These are phyloP conservation scores for Pelosia muscerda DNA, from an alignment of 2,888 invertebrate genomes.

Conservation along the genomic window DNA sequence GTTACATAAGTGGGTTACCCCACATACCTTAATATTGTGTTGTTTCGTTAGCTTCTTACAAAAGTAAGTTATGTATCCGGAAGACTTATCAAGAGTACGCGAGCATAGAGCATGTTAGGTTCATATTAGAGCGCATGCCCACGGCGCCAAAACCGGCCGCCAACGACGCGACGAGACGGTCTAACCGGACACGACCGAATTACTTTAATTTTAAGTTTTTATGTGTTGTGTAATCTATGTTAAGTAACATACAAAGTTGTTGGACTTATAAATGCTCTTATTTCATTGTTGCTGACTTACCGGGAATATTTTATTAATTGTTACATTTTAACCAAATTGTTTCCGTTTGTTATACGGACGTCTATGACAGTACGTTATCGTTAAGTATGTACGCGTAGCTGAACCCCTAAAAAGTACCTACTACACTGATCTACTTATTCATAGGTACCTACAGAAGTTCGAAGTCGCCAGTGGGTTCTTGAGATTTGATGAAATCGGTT, in stretches of 20 bases:
- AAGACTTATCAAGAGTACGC: slow-evolving; percentile 14
- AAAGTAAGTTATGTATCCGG: slow-evolving; percentile 18
- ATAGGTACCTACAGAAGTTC: too few species aligned
- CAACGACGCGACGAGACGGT: neutral
- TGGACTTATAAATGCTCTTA: neutral
- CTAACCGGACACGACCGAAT: neutral
- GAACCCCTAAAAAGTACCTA: too few species aligned
- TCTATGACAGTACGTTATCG: too few species aligned
- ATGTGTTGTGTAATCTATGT: slow-evolving; percentile 2
- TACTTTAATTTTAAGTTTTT: neutral
- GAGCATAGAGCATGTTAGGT: slow-evolving; percentile 10
- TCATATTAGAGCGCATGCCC: neutral
- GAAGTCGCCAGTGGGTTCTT: too few species aligned
- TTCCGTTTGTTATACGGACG: too few species aligned
- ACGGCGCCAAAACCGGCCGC: neutral
- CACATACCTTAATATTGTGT: slow-evolving; percentile 20
- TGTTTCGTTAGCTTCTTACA: slow-evolving; percentile 11
- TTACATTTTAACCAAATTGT: too few species aligned
- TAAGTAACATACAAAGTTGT: neutral
- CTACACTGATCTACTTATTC: too few species aligned
- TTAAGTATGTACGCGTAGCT: too few species aligned
- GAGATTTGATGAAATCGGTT: too few species aligned
- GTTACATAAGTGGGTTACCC: slow-evolving; percentile 33
- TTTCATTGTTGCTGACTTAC: neutral
- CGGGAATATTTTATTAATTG: neutral